These are phyloP conservation scores for Tupaia chinensis DNA, from an alignment of 2,113 vertebrate genomes.

Conservation along the genomic window DNA sequence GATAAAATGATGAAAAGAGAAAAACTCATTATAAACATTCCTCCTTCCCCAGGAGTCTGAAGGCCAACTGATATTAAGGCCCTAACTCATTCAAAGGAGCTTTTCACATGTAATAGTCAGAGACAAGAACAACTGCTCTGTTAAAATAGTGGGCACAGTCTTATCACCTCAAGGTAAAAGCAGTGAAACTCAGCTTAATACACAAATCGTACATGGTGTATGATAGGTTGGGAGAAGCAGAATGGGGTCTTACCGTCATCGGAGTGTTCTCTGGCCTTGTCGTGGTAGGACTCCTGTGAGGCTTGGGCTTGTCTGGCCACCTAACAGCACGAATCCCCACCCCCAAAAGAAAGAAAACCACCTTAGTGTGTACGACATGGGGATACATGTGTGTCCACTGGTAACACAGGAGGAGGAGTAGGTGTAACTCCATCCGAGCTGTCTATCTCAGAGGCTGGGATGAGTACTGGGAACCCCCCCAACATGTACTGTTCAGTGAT, in stretches of 20 bases:
- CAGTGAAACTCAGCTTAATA: not conserved
- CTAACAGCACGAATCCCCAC: conserved; percentile 84
- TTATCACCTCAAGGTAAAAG: not conserved
- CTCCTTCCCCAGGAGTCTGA: not conserved
- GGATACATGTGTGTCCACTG: not conserved
- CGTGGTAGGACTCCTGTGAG: conserved; percentile 95
- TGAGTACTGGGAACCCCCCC: not conserved
- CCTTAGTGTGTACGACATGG: conserved; percentile 45
- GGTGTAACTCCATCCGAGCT: not conserved
- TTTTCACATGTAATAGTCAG: not conserved
- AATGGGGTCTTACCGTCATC: conserved; percentile 93
- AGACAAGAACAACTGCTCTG: not conserved
- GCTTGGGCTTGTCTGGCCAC: conserved; percentile 94
- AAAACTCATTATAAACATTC: not conserved
- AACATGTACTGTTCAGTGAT: not conserved
- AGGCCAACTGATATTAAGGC: conserved; percentile 26
- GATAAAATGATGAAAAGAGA: conserved; percentile 15
- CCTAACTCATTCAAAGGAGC: not conserved
- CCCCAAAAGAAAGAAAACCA: conserved; percentile 75
- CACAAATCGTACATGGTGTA: not conserved
- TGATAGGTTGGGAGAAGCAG: not conserved
- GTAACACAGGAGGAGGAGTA: not conserved
- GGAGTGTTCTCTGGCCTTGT: conserved; percentile 96
- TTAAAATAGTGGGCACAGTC: not conserved
- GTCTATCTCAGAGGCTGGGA: not conserved